These are phyloP conservation scores for Synanceia verrucosa DNA, from an alignment of 2,797 vertebrate species.

Conservation along the genomic window DNA sequence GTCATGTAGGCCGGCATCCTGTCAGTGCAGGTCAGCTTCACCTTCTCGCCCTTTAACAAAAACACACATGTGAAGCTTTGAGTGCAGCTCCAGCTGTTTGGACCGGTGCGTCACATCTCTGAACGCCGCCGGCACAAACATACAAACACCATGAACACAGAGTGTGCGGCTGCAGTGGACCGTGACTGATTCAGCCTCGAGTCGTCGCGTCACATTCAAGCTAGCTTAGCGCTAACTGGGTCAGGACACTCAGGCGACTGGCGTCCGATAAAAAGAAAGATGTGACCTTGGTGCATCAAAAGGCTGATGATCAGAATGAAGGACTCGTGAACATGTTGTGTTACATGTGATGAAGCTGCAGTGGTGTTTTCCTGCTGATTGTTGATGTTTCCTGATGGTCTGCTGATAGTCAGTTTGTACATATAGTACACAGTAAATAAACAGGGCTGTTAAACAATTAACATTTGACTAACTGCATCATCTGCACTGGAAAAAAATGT, in stretches of 20 bases:
- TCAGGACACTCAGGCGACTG: slow-evolving; percentile 44
- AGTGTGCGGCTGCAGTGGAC: slow-evolving; percentile 30
- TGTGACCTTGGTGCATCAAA: slow-evolving; percentile 11
- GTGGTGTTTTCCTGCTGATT: no score
- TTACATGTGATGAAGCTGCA: no score
- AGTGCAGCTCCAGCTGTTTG: not conserved
- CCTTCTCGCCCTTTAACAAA: slow-evolving; percentile 85
- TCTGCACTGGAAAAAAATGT: no score
- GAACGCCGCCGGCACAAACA: slow-evolving; percentile 50
- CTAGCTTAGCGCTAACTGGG: slow-evolving; percentile 53
- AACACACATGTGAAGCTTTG: slow-evolving; percentile 3
- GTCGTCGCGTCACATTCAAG: slow-evolving; percentile 51
- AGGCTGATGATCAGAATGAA: not conserved
- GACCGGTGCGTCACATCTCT: not conserved
- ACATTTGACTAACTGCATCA: no score
- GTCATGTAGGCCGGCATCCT: slow-evolving; percentile 92
- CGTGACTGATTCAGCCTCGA: slow-evolving; percentile 33
- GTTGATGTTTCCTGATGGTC: no score
- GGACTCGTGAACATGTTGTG: not conserved
- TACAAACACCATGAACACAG: not conserved
- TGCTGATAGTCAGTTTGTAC: no score
- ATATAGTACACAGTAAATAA: no score
- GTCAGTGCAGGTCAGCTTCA: slow-evolving; percentile 95
- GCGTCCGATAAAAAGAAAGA: not conserved
- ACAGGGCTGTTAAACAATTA: no score